Evolutionary conservation across 2,888 invertebrate genomes (phyloP), one percentile per base, ranked within the genome.

Genomic region (Ectemnius cavifrons): DNA sequence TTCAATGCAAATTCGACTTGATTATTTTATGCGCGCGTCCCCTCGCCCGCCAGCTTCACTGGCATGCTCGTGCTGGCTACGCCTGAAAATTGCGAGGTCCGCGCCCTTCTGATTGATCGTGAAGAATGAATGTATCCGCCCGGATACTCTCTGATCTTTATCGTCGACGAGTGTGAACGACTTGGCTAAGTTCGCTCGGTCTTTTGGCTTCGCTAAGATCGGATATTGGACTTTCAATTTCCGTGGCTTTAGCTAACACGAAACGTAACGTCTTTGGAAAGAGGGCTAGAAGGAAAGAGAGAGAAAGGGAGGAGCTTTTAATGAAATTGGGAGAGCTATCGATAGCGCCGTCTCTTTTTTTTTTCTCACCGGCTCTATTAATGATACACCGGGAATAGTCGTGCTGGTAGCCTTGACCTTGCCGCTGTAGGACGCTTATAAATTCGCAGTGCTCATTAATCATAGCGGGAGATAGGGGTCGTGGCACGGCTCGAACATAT

Each of bases 371-470:
- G 18, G 37, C 6, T 52, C 16, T 52, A 62, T 37, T 37, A 37
- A 37, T 37, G 37, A 16, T 16, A 18, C 61, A 6, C 46, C 2
- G 46, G 20, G 18, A 18, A 11, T 59, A 59, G 20, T 11, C 37
- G 11, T 64, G 63, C 63, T 59, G 67, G 71, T 69, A 80, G 80
- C 78, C 78, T 80, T 77, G 74, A 58, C 60, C 47, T 58, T 6
- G 27, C 28, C 46, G 47, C 71, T 72, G 61, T 67, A 64, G 60
- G 64, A 66, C 63, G 74, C 66, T 47, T 71, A 75, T 76, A 71
- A 82, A 82, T 84, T 75, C 76, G 69, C 69, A 73, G 69, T 70
- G 62, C 73, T 79, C 84, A 84, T 82, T 82, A 82, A 82, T 82
- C 82, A 84, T 63, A 63, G 28, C 23, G 65, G 37, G 37, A 70